Evolutionary conservation across 2,888 invertebrate genomes (phyloP), one percentile per base, ranked within the genome.

Genomic region (Drosophila affinis): DNA sequence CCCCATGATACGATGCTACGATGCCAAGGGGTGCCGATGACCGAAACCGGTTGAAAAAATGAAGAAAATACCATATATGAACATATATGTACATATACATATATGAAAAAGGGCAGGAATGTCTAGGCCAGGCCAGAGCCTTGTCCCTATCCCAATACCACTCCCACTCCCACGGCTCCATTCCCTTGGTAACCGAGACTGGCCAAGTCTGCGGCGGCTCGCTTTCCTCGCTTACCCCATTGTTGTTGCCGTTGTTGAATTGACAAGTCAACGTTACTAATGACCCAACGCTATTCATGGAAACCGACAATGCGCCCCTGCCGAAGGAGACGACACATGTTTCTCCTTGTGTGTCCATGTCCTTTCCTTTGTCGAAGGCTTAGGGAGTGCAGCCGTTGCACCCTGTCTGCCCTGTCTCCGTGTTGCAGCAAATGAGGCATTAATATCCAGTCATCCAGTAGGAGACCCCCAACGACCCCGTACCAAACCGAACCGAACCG

Each of bases 381-480:
- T 87, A 73, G 76, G 65, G 65, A 75, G 73, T 72, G 79, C 75
- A 80, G 52, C 52, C 47, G 48, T 72, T 72, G 51, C 55, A 59
- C 55, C 53, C 61, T 7, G 21, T 21, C 48, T 32, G n/a, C 39
- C 61, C 39, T 18, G 62, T 56, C 76, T 52, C 49, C 48, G 59
- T 49, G 71, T 69, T 74, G 73, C 83, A 86, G 69, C 83, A 89
- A 89, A 89, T 88, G 87, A 90, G 88, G 90, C 90, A 89, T 90
- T 90, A 90, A 89, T 90, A 89, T 87, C 77, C 77, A 49, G 58
- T 27, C 60, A 89, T 87, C 77, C 77, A 49, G 58, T 27, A 55
- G 18, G 60, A n/a, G 49, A 39, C 52, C 59, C 48, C 27, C 18
- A 39, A 32, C 64, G 39, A 64, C 27, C 64, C 49, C 64, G 45